phyloP scores from a whole-genome alignment of 1,140 invertebrate genomes.

The Cyclargus thomasi region DNA sequence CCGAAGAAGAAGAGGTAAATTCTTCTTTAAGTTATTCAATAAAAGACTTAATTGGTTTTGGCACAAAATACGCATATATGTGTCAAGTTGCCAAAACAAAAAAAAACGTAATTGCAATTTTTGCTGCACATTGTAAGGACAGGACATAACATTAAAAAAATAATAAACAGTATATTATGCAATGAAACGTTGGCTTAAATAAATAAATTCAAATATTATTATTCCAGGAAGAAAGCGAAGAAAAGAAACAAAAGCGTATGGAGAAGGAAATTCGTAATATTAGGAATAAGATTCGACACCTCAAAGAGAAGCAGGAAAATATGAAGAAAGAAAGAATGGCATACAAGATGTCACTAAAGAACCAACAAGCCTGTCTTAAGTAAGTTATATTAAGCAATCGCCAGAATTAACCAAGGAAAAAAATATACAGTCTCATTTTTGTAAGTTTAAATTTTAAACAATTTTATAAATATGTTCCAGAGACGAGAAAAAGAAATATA shows the following conservation, averaged over 20 bases:
- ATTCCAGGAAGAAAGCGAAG: conserved; percentile 80
- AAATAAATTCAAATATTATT: background rate
- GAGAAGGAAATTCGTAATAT: conserved; percentile 85
- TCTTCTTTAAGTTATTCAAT: no score
- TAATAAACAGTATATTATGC: no score
- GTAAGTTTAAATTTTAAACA: no score
- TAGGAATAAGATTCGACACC: conserved; percentile 84
- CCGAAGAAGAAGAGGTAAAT: conserved; percentile 63
- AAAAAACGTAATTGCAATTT: no score
- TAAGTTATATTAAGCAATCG: conserved; percentile 37
- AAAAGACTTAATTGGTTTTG: no score
- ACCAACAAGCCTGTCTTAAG: conserved; percentile 84
- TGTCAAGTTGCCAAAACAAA: no score
- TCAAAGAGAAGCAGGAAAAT: conserved; percentile 85
- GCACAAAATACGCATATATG: no score
- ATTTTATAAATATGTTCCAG: conserved; percentile 40
- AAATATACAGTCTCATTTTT: no score
- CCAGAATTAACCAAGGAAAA: no score
- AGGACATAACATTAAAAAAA: no score
- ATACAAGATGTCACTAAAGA: conserved; percentile 86
- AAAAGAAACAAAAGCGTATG: conserved; percentile 82
- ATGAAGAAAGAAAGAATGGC: conserved; percentile 86
- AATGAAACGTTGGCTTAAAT: no score
- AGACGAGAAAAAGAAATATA: conserved; percentile 85
- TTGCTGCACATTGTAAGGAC: no score